Evolutionary conservation across 2,888 invertebrate species (phyloP).

Genomic region (Halocaridina rubra): DNA sequence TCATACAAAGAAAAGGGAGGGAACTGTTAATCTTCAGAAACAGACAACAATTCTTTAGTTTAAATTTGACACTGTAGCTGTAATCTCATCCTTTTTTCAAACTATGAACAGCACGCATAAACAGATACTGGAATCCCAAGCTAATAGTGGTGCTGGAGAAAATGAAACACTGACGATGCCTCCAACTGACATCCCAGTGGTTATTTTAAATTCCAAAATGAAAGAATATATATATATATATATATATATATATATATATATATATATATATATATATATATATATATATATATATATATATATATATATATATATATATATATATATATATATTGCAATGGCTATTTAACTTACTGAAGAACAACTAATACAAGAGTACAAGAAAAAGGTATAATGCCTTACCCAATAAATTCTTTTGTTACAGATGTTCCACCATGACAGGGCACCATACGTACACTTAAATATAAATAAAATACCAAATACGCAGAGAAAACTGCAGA

Average conservation of each 20-base stretch:
- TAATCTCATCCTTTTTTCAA: no score
- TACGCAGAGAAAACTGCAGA: background rate
- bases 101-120: no score
- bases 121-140: no score
- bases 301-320: background rate
- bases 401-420: background rate
- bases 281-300: background rate
- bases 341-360: background rate
- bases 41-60: no score
- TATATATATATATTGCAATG: background rate
- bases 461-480: background rate
- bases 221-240: background rate
- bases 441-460: background rate
- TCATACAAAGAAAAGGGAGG: no score
- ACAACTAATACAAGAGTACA: background rate
- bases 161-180: no score
- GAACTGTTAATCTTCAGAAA: no score
- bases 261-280: conserved; percentile 6
- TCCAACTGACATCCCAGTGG: no score
- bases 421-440: no score
- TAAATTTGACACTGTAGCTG: no score
- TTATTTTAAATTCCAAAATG: no score
- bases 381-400: background rate
- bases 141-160: no score
- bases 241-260: conserved; percentile 21